Percentiles rank a stretch among this genome's conserved stretches.
Conservation (phyloP, 2,113 vertebrate genomes). For the Proterorhinus semilunaris region DNA sequence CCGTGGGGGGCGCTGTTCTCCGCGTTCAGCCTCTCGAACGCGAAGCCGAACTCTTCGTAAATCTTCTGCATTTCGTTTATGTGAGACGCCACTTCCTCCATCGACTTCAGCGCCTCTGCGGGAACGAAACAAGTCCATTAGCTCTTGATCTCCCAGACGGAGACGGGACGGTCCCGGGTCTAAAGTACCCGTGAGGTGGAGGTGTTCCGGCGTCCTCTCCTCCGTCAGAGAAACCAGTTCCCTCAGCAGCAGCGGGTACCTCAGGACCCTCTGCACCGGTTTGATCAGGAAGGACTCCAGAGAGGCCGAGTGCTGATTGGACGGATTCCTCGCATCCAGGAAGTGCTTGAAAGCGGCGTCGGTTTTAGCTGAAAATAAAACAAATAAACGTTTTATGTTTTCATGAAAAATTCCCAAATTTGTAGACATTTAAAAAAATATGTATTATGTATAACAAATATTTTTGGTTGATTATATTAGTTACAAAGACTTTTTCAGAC, state of each 20-base stretch:
- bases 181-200: conserved; percentile 85
- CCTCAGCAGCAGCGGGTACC: conserved; percentile 90
- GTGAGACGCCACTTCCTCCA: conserved; percentile 96
- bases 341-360: conserved; percentile 90
- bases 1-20: conserved; percentile 86
- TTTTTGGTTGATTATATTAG: too few relatives aligned
- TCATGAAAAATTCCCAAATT: too few relatives aligned
- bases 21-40: conserved; percentile 91
- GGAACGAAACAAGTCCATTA: background rate
- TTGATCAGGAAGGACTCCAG: conserved; percentile 97
- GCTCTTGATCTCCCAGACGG: too few relatives aligned
- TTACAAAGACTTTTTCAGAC: too few relatives aligned
- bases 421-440: too few relatives aligned
- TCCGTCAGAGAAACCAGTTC: conserved; percentile 91
- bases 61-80: conserved; percentile 99
- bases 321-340: conserved; percentile 88
- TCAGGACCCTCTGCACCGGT: conserved; percentile 94
- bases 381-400: background rate
- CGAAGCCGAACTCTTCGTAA: conserved; percentile 91
- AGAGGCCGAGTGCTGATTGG: conserved; percentile 92
- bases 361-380: conserved; percentile 80
- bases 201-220: conserved; percentile 86
- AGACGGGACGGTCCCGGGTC: too few relatives aligned
- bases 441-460: too few relatives aligned
- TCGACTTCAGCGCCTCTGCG: conserved; percentile 90